Conservation (phyloP, 2,113 vertebrate genomes). For the Corythornis vintsioides region DNA sequence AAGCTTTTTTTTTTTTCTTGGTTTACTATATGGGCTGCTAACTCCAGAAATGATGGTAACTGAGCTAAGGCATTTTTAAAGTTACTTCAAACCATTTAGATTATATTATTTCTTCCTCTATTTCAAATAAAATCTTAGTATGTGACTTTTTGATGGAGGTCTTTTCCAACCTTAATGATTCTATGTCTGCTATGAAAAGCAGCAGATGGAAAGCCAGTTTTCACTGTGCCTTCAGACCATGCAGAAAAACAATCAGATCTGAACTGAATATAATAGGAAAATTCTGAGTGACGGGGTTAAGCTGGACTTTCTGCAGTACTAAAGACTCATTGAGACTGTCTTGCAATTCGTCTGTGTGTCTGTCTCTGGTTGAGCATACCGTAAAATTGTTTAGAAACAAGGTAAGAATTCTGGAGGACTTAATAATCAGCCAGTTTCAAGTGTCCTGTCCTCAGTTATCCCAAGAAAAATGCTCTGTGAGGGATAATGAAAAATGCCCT, state of each 20-base stretch:
- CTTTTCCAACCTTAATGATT: too few relatives aligned
- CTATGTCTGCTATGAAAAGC: background rate
- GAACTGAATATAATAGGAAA: background rate
- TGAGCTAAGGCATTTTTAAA: background rate
- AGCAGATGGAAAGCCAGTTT: background rate
- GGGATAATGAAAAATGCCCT: background rate
- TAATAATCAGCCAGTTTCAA: background rate
- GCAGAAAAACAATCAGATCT: background rate
- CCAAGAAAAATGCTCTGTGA: background rate
- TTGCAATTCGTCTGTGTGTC: background rate
- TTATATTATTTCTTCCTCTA: background rate
- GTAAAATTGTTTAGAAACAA: background rate
- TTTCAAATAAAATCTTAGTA: background rate
- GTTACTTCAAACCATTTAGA: background rate
- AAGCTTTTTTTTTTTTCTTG: background rate
- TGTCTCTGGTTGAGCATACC: background rate
- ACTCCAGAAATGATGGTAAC: background rate
- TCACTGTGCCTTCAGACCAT: background rate
- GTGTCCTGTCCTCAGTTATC: background rate
- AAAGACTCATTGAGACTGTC: background rate
- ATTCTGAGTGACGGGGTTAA: background rate
- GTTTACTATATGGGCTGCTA: background rate
- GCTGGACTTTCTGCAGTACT: background rate
- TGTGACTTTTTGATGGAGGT: background rate
- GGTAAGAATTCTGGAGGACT: background rate